Conservation (phyloP, 2,888 invertebrate species). For the Drosophila neonasuta region DNA sequence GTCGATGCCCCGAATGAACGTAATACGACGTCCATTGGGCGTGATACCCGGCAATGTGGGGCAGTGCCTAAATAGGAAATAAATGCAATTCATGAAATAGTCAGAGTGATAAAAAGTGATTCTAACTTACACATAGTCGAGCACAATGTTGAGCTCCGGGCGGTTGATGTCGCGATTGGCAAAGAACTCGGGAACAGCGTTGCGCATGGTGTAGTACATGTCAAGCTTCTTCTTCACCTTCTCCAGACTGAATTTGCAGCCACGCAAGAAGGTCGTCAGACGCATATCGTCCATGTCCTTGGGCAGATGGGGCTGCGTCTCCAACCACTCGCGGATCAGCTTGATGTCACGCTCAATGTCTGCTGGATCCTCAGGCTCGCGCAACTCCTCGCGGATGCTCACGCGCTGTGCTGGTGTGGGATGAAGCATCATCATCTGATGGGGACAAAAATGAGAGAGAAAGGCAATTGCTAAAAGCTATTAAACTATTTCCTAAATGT, state of each 20-base stretch:
- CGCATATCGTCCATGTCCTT: conserved; percentile 89
- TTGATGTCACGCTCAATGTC: conserved; percentile 85
- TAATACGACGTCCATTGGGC: conserved; percentile 89
- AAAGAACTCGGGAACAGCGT: conserved; percentile 92
- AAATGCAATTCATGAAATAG: not conserved
- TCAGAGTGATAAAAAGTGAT: not conserved
- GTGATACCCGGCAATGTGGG: conserved; percentile 92
- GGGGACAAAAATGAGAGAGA: not conserved
- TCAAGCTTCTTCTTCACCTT: conserved; percentile 92
- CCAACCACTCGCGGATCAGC: conserved; percentile 87
- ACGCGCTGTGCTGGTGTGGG: conserved; percentile 87
- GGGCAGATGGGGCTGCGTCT: conserved; percentile 87
- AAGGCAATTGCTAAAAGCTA: no score
- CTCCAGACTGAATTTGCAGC: conserved; percentile 93
- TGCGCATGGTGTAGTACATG: conserved; percentile 94
- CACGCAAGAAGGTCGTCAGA: conserved; percentile 91
- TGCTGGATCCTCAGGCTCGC: conserved; percentile 84
- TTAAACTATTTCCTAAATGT: no score
- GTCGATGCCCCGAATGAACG: conserved; percentile 88
- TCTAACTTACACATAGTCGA: conserved; percentile 87
- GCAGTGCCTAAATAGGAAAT: conserved; percentile 84
- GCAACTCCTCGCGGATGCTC: conserved; percentile 87
- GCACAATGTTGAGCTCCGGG: conserved; percentile 88
- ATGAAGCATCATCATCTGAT: conserved; percentile 85
- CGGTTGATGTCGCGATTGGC: conserved; percentile 88